A percentile compares a stretch with the other conserved stretches of the same genome.
phyloP scores from a whole-genome alignment of 2,113 vertebrate genomes.

The Columba janthina region DNA sequence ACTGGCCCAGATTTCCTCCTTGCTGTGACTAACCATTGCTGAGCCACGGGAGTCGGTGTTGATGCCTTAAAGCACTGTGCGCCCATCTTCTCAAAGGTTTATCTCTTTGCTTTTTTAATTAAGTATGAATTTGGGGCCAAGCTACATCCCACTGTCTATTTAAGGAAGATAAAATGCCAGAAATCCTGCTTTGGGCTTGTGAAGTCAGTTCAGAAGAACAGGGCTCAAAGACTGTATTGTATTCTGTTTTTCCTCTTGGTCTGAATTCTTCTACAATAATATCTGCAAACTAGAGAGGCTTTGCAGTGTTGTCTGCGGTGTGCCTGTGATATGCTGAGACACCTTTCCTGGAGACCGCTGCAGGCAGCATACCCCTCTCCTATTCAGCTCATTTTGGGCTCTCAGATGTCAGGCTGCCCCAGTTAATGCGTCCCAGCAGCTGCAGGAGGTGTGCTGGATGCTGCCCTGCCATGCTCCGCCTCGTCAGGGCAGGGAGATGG shows the following conservation, averaged over 20 bases:
- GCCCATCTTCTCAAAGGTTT: not conserved
- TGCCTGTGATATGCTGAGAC: not conserved
- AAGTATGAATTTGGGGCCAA: not conserved
- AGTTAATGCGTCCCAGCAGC: not conserved
- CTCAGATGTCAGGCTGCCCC: not conserved
- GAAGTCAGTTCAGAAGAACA: constrained; percentile 31
- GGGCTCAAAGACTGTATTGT: constrained; percentile 19
- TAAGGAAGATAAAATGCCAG: constrained; percentile 21
- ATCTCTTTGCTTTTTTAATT: not conserved
- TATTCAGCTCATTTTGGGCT: not conserved
- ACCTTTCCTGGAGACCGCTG: not conserved
- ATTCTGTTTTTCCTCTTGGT: not conserved
- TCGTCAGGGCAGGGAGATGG: accelerated
- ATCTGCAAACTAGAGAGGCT: not conserved
- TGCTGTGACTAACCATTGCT: constrained; percentile 1
- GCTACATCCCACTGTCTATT: not conserved
- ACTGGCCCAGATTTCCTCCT: constrained; percentile 36
- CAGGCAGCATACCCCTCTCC: not conserved
- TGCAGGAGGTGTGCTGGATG: not conserved
- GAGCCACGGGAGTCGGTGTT: not conserved
- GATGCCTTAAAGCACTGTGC: not conserved
- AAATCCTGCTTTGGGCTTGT: constrained; percentile 1
- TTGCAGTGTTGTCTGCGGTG: not conserved
- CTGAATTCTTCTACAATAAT: not conserved
- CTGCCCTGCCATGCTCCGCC: not conserved